phyloP scores from a whole-genome alignment of 2,113 vertebrate species.

The Baryphthengus martii region DNA sequence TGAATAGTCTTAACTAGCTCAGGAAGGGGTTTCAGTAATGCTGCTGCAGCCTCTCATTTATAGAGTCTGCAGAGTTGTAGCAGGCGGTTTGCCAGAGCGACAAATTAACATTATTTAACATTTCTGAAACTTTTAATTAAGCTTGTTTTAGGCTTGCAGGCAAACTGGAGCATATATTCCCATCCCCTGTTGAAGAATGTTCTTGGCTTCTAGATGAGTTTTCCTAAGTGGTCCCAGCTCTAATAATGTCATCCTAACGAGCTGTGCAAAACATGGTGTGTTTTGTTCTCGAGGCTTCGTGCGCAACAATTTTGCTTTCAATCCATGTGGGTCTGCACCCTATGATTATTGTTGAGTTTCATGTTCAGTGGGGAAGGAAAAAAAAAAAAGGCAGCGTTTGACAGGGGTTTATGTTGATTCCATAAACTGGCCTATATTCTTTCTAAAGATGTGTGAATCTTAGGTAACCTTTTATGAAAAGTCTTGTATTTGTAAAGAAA shows the following conservation, averaged over 20 bases:
- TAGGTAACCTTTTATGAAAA: constrained; percentile 10
- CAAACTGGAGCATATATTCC: constrained; percentile 17
- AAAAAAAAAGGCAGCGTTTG: background rate
- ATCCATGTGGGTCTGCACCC: background rate
- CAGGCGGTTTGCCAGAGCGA: constrained; percentile 31
- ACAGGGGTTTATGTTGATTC: background rate
- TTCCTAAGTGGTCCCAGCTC: constrained; percentile 50
- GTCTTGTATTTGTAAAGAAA: constrained; percentile 29
- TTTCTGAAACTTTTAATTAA: constrained; percentile 68
- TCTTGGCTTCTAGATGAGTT: constrained; percentile 42
- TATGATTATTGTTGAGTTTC: constrained; percentile 23
- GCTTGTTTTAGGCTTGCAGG: constrained; percentile 43
- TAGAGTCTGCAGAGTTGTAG: background rate
- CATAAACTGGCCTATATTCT: background rate
- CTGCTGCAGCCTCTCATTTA: background rate
- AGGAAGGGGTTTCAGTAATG: background rate
- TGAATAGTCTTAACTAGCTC: background rate
- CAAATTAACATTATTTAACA: constrained; percentile 60
- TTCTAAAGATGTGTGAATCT: constrained; percentile 44
- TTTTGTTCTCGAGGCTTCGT: constrained; percentile 24
- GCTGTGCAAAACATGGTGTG: constrained; percentile 24
- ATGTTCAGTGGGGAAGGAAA: background rate
- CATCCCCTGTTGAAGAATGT: background rate
- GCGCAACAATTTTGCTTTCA: background rate
- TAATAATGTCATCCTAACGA: constrained; percentile 54